A percentile compares a stretch with the other conserved stretches of the same genome.
Evolutionary conservation across 2,113 vertebrate genomes (phyloP).

Genomic region (Strix uralensis): DNA sequence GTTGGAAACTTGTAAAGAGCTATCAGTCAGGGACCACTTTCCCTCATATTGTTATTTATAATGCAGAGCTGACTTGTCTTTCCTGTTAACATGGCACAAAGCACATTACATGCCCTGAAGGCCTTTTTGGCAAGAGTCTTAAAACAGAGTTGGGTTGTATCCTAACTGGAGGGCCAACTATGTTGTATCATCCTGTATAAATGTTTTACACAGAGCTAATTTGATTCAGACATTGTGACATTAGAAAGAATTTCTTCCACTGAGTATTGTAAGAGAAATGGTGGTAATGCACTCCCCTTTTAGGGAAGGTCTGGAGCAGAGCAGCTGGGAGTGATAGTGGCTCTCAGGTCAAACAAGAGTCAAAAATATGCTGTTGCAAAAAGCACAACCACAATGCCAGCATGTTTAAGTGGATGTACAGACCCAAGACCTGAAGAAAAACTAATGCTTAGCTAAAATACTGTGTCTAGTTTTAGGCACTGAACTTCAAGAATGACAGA

Average conservation of each 20-base stretch:
- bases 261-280: neutral
- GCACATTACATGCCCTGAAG: neutral
- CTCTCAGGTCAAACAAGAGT: neutral
- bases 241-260: neutral
- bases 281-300: neutral
- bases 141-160: neutral
- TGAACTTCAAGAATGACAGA: neutral
- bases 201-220: neutral
- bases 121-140: neutral
- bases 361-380: neutral
- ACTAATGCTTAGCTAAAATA: neutral
- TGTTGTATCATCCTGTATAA: neutral
- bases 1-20: neutral
- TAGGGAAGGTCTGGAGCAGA: neutral
- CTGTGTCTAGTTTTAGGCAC: neutral
- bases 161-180: neutral
- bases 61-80: neutral
- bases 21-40: neutral
- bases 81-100: neutral
- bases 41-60: neutral
- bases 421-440: neutral
- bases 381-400: neutral
- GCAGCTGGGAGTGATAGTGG: neutral
- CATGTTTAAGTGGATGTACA: neutral
- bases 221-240: neutral